Evolutionary conservation across 2,113 vertebrate genomes (phyloP).

Genomic region (Seriola aureovittata): DNA sequence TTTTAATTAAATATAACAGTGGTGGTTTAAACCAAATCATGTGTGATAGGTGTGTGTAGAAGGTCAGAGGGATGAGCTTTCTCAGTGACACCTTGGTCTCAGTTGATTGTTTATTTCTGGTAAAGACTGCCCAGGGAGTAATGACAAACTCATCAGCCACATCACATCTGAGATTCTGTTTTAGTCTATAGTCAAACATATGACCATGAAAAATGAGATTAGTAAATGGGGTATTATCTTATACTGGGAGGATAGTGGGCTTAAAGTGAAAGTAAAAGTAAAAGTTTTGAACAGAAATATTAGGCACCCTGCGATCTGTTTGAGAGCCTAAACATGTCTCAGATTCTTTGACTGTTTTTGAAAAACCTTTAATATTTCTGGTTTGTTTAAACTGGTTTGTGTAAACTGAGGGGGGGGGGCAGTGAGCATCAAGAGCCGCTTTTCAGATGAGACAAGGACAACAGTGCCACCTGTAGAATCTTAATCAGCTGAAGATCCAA

Average conservation of each 20-base stretch:
- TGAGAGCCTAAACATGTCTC: not conserved
- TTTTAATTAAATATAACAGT: not conserved
- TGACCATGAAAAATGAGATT: no score
- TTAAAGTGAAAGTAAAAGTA: no score
- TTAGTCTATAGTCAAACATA: not conserved
- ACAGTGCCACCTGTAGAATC: constrained; percentile 45
- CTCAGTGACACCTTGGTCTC: constrained; percentile 23
- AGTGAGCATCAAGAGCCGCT: constrained; percentile 39
- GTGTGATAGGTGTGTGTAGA: not conserved
- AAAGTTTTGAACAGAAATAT: no score
- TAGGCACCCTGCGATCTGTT: not conserved
- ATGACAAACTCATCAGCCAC: constrained; percentile 6
- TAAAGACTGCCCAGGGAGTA: constrained; percentile 5
- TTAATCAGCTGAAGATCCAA: constrained; percentile 23
- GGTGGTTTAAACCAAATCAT: not conserved
- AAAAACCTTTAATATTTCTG: constrained; percentile 39
- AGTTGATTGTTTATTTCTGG: constrained; percentile 48
- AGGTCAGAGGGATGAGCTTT: constrained; percentile 28
- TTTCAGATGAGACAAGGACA: constrained; percentile 29
- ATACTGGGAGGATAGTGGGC: not conserved
- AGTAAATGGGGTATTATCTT: not conserved
- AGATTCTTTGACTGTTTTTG: not conserved
- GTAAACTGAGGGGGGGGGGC: constrained; percentile 10
- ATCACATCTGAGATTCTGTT: not conserved
- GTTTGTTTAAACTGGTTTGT: not conserved